These are phyloP conservation scores for Rhabdophis nuchalis DNA, from an alignment of 2,797 vertebrate species.

Conservation along the genomic window DNA sequence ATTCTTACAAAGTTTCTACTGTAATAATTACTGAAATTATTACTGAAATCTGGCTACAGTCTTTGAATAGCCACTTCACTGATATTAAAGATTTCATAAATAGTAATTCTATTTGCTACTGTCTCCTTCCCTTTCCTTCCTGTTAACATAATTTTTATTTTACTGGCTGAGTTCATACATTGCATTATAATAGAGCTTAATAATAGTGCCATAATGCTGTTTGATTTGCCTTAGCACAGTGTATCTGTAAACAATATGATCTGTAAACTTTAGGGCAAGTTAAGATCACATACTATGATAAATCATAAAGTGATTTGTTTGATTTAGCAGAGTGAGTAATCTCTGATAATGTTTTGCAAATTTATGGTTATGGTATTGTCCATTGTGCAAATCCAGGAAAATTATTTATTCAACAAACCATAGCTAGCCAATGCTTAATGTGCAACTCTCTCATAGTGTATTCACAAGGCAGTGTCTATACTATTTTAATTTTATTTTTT, in stretches of 20 bases:
- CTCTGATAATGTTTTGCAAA: not conserved
- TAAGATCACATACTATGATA: not conserved
- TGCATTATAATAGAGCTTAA: not conserved
- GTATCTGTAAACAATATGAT: not conserved
- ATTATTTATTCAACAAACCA: not conserved
- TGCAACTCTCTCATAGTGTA: not conserved
- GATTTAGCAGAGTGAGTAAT: not conserved
- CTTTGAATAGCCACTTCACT: not conserved
- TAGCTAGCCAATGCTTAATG: not conserved
- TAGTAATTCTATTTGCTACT: not conserved
- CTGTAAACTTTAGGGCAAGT: not conserved
- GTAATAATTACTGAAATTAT: not conserved
- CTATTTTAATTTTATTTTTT: not conserved
- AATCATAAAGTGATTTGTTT: not conserved
- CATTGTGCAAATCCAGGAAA: not conserved
- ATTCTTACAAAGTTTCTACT: not conserved
- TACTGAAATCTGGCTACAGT: not conserved
- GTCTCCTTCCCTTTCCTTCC: not conserved
- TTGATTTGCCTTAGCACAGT: not conserved
- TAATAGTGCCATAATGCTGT: not conserved
- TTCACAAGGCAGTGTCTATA: not conserved
- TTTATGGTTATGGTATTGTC: not conserved
- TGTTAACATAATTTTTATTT: not conserved
- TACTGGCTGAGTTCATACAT: not conserved
- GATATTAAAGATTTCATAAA: not conserved